A percentile compares a stretch with the other conserved stretches of the same genome.
phyloP scores from a whole-genome alignment of 2,797 vertebrate genomes.

The Gymnodraco acuticeps region DNA sequence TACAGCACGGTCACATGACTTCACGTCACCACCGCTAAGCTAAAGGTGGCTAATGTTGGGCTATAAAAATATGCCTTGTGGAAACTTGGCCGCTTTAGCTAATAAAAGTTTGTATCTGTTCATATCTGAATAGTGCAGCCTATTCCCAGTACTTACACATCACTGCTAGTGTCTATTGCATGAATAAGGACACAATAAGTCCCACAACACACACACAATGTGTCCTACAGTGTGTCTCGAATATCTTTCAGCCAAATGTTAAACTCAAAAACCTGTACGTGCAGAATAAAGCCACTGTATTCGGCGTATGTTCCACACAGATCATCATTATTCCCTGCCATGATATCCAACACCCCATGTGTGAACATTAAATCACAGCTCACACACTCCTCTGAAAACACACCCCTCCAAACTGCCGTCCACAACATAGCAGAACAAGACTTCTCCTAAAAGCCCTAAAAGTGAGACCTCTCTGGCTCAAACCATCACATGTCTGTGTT shows the following conservation, averaged over 20 bases:
- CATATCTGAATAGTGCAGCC: neutral
- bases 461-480: conserved; percentile 78
- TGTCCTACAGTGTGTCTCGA: conserved; percentile 4
- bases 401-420: conserved; percentile 63
- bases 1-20: too few species aligned
- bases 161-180: neutral
- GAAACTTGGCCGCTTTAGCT: neutral
- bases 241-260: neutral
- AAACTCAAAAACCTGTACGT: neutral
- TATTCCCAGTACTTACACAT: neutral
- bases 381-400: conserved; percentile 43
- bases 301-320: conserved; percentile 3
- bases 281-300: neutral
- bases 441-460: conserved; percentile 59
- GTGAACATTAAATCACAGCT: conserved; percentile 40
- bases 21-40: too few species aligned
- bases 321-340: conserved; percentile 8
- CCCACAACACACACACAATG: neutral
- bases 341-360: conserved; percentile 19
- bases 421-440: conserved; percentile 60
- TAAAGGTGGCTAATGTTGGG: too few species aligned
- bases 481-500: conserved; percentile 75
- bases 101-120: neutral
- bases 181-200: neutral
- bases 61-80: neutral